A percentile compares a stretch with the other conserved stretches of the same genome.
phyloP scores from a whole-genome alignment of 2,888 invertebrate species.

The Orthosia cruda region DNA sequence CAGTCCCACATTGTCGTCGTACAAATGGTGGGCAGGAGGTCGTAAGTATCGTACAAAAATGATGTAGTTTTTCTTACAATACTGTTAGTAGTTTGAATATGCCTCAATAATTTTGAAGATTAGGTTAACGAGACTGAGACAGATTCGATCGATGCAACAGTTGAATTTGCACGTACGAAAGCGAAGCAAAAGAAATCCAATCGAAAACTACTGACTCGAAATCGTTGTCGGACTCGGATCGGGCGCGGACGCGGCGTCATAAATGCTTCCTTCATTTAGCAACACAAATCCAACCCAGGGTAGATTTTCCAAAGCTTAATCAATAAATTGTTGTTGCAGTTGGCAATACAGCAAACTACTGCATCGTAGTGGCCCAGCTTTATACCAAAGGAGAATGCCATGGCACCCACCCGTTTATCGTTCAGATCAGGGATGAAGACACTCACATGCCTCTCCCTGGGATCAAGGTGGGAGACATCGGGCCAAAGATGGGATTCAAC shows the following conservation, averaged over 20 bases:
- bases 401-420: conserved; percentile 97
- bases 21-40: conserved; percentile 99
- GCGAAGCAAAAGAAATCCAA: neutral
- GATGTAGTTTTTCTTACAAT: too few relatives aligned
- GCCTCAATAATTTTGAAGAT: too few relatives aligned
- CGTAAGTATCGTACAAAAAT: conserved; percentile 92
- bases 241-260: neutral
- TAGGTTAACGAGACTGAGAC: too few relatives aligned
- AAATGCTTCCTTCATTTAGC: neutral
- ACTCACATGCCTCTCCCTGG: conserved; percentile 96
- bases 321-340: conserved; percentile 91
- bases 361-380: conserved; percentile 97
- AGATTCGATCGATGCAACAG: neutral
- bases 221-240: too few relatives aligned
- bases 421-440: conserved; percentile 96
- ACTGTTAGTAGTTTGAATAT: too few relatives aligned
- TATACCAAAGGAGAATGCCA: conserved; percentile 95
- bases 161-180: neutral
- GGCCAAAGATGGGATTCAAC: conserved; percentile 97
- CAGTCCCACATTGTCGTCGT: conserved; percentile 96
- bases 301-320: neutral
- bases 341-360: conserved; percentile 97
- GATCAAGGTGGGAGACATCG: conserved; percentile 98
- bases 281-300: neutral
- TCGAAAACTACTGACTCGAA: too few relatives aligned